Evolutionary conservation across 2,113 vertebrate species (phyloP).

Genomic region (Silurus asotus): DNA sequence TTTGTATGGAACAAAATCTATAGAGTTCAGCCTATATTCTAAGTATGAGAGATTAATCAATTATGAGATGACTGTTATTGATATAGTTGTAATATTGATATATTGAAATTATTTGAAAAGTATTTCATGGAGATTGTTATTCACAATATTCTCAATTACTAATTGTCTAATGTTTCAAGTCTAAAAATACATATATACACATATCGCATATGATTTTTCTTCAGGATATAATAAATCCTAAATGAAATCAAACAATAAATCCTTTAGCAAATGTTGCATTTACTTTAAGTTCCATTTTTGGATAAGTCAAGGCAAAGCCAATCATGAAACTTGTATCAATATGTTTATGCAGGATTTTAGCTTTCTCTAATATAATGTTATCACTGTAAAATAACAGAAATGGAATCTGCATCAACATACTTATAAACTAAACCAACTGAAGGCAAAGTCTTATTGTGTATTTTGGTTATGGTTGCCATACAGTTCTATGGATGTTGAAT

Average conservation of each 20-base stretch:
- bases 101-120: neutral
- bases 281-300: neutral
- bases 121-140: neutral
- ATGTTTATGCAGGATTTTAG: neutral
- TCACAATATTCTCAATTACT: neutral
- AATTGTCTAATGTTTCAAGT: neutral
- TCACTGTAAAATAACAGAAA: conserved; percentile 1
- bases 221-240: neutral
- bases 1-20: neutral
- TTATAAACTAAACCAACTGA: neutral
- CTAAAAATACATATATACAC: neutral
- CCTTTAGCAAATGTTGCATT: neutral
- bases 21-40: neutral
- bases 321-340: neutral
- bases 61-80: neutral
- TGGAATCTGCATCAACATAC: neutral
- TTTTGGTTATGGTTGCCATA: neutral
- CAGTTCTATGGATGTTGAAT: neutral
- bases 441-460: neutral
- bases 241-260: neutral
- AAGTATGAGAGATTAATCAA: neutral
- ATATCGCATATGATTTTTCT: neutral
- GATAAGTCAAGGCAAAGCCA: neutral
- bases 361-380: neutral
- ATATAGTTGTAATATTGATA: neutral